Evolutionary conservation across 2,113 vertebrate species (phyloP), one percentile per base, ranked within the genome.

Genomic region (Tonatia bakeri): DNA sequence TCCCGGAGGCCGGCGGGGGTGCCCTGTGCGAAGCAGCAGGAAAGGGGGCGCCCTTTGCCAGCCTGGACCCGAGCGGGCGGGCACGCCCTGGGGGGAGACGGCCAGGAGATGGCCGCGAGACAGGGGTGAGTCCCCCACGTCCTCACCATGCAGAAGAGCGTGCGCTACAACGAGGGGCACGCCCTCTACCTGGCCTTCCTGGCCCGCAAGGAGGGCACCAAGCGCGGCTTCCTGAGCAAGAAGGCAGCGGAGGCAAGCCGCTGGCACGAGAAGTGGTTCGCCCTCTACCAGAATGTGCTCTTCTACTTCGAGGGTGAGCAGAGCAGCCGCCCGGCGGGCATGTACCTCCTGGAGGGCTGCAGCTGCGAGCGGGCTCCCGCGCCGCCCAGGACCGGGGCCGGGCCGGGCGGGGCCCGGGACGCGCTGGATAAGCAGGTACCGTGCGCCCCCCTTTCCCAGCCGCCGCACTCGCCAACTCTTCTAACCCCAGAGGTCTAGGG

Each of bases 221-320:
- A 99, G 98, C 99, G 99, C 96, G 99, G 99, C 95, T 99, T 98
- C 98, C 98, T 99, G 97, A 99, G 99, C 98, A 99, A 99, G 98
- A 99, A 99, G 98, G 99, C 99, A 3, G 98, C 99, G 40, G 99
- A 99, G 98, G 99, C 99, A 97, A 99, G 99, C 98, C 99, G 99
- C 91, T 99, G 99, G 99, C 99, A 99, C 96, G 99, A 99, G 85
- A 99, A 99, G 98, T 99, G 99, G 99, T 99, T 99, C 98, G 99
- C 99, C 7, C 99, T 99, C 15, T 99, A 99, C 97, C 99, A 99
- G 94, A 99, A 99, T 98, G 98, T 99, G 82, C 98, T 99, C 28
- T 99, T 99, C 98, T 99, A 99, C 98, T 99, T 99, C 98, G 99
- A 99, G 96, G 99, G 98, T 88, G 99, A 99, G 98, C 99, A 99